Conservation (phyloP, 2,888 invertebrate genomes). For the Crocallis elinguaria region DNA sequence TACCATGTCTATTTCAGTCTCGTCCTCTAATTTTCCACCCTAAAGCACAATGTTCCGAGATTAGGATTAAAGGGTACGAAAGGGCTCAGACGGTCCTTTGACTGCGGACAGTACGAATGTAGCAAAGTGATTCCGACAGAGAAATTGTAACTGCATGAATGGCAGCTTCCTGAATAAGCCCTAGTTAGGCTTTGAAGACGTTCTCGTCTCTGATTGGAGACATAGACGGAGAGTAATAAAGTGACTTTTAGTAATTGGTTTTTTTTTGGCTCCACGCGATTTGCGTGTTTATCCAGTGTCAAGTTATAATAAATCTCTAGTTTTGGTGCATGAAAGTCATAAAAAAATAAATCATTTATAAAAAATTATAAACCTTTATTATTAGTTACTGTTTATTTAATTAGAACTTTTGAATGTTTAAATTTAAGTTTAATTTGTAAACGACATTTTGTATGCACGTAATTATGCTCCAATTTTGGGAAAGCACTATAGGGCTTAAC, state of each 20-base stretch:
- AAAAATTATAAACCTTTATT: too few relatives aligned
- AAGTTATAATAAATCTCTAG: too few relatives aligned
- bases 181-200: conserved; percentile 22
- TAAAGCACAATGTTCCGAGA: background rate
- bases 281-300: too few relatives aligned
- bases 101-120: background rate
- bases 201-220: conserved; percentile 15
- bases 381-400: too few relatives aligned
- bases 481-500: too few relatives aligned
- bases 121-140: conserved; percentile 2
- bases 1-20: background rate
- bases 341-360: too few relatives aligned
- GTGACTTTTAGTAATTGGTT: too few relatives aligned
- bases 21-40: conserved; percentile 1
- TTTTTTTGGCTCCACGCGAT: background rate
- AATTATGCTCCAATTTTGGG: too few relatives aligned
- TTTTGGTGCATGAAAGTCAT: too few relatives aligned
- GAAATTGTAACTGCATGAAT: conserved; percentile 17
- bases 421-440: too few relatives aligned
- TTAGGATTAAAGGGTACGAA: conserved; percentile 16
- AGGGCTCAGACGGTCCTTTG: conserved; percentile 1
- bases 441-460: too few relatives aligned
- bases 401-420: too few relatives aligned
- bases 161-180: conserved; percentile 20
- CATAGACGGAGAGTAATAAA: background rate